Evolutionary conservation across 2,797 vertebrate genomes (phyloP), one percentile per base, ranked within the genome.

Genomic region (Acanthiza pusilla): DNA sequence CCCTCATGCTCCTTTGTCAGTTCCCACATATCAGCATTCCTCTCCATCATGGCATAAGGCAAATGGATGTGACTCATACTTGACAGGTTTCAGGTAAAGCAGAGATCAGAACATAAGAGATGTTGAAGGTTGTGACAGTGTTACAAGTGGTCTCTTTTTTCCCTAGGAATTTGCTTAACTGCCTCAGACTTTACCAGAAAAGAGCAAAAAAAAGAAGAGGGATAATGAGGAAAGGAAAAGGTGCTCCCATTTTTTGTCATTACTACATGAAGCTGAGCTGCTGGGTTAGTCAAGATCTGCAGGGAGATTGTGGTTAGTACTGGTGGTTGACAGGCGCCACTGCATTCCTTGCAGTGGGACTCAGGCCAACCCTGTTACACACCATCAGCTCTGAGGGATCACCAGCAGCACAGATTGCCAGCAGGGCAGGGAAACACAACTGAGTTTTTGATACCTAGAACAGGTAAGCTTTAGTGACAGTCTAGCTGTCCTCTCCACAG

Each of bases 1-100:
- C 90, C 80, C 67, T 95, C 71, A 63, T 80, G 67, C 57, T 92
- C 66, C 85, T 90, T 93, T 89, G 92, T 92, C 75, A 92, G 78
- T 92, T 97, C 84, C 88, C 93, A 95, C 84, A 90, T 91, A 95
- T 79, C 91, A 91, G 78, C 92, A 93, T 95, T 96, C 88, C 72
- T 95, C 66, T 36, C 30, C 60, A 18, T 74, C 54, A 16, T 70
- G 88, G 80, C 93, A 94, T 81, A 89, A 67, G 74, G 94, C 67
- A 93, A 89, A 91, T 82, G 81, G 78, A 87, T 30, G 30, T 95
- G 92, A 93, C 63, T 96, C 74, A 93, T 22, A 30, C 57, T 94
- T 61, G 48, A 73, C 34, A 70, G 48, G 45, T 82, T 93, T 91
- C 92, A 87, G 77, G 88, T 89, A 82, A 60, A 76, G 65, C 48